A percentile compares a stretch with the other conserved stretches of the same genome.
phyloP scores from a whole-genome alignment of 2,113 vertebrate genomes.

The Hydrolagus affinis region DNA sequence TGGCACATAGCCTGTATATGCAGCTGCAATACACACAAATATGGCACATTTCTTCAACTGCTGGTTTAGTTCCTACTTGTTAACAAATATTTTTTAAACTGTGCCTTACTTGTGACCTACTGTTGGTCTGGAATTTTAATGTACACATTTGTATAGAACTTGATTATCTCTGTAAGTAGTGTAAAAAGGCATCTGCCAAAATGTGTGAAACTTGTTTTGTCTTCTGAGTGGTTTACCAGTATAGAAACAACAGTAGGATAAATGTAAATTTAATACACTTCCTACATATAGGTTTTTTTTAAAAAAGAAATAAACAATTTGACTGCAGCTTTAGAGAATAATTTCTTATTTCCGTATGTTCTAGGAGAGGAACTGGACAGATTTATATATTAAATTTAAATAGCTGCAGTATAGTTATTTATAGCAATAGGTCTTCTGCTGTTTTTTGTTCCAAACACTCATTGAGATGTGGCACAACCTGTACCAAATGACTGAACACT shows the following conservation, averaged over 20 bases:
- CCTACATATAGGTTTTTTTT: conserved; percentile 24
- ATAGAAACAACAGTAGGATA: conserved; percentile 26
- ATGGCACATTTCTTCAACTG: conserved; percentile 14
- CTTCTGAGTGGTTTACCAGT: conserved; percentile 19
- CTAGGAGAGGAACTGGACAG: conserved; percentile 49
- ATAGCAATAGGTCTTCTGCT: conserved; percentile 44
- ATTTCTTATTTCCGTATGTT: conserved; percentile 37
- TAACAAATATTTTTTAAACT: conserved; percentile 18
- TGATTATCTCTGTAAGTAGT: conserved; percentile 36
- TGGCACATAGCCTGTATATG: not conserved
- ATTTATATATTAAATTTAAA: conserved; percentile 28
- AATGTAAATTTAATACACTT: conserved; percentile 27
- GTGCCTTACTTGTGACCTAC: conserved; percentile 28
- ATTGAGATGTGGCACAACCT: conserved; percentile 36
- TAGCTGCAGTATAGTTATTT: conserved; percentile 28
- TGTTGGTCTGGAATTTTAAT: conserved; percentile 15
- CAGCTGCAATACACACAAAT: not conserved
- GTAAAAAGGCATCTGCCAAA: conserved; percentile 34
- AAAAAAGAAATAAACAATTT: not conserved
- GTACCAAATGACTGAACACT: conserved; percentile 38
- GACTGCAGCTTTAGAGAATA: conserved; percentile 8
- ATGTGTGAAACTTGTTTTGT: conserved; percentile 28
- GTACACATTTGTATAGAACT: conserved; percentile 10
- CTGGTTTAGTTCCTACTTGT: not conserved
- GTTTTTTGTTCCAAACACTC: conserved; percentile 27